Conservation (phyloP, 2,888 invertebrate genomes). For the Perizoma flavofasciatum region DNA sequence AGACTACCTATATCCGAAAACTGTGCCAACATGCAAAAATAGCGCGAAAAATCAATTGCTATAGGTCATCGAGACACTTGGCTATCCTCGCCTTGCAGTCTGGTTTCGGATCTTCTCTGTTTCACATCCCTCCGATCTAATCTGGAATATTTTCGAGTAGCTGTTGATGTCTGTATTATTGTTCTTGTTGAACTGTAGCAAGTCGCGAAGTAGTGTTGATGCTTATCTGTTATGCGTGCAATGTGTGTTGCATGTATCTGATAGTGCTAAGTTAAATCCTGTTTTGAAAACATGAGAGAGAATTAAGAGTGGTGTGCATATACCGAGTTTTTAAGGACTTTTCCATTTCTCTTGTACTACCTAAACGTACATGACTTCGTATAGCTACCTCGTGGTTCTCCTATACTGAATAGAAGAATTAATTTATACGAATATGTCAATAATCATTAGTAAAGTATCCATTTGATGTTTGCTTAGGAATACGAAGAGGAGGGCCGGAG, state of each 20-base stretch:
- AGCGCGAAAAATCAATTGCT: slow-evolving; percentile 77
- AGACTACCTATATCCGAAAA: slow-evolving; percentile 41
- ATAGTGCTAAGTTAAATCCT: slow-evolving; percentile 42
- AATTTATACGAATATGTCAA: background rate
- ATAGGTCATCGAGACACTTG: slow-evolving; percentile 53
- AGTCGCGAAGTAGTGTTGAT: slow-evolving; percentile 33
- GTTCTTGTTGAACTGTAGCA: slow-evolving; percentile 20
- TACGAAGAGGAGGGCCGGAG: slow-evolving; percentile 86
- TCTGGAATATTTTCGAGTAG: slow-evolving; percentile 18
- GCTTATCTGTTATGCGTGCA: slow-evolving; percentile 49
- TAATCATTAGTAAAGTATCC: slow-evolving; percentile 4
- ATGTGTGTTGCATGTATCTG: slow-evolving; percentile 53
- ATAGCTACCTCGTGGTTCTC: slow-evolving; percentile 1
- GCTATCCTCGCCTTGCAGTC: slow-evolving; percentile 64
- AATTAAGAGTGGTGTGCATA: slow-evolving; percentile 6
- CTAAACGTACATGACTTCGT: slow-evolving; percentile 12
- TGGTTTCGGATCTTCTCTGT: slow-evolving; percentile 57
- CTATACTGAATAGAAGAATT: slow-evolving; percentile 5
- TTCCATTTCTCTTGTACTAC: slow-evolving; percentile 5
- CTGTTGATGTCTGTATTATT: slow-evolving; percentile 3
- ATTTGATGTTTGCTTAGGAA: slow-evolving; percentile 78
- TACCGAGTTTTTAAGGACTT: slow-evolving; percentile 10
- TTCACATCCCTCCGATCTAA: slow-evolving; percentile 54
- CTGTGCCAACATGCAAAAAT: slow-evolving; percentile 76
- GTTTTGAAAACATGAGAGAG: slow-evolving; percentile 34